Conservation (phyloP, 2,888 invertebrate genomes). For the Alloscopus bannaensis region DNA sequence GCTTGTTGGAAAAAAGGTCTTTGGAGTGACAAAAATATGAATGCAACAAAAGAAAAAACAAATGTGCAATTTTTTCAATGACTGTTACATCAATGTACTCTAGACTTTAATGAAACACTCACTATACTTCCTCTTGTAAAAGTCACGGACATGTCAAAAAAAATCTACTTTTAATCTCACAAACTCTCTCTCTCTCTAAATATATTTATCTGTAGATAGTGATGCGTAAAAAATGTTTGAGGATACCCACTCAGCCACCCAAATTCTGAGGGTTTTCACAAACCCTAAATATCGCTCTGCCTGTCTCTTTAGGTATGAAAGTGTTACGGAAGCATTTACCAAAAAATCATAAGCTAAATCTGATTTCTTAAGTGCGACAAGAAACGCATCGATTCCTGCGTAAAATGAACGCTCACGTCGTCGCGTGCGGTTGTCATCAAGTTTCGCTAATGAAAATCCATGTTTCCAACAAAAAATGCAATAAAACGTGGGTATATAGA, state of each 20-base stretch:
- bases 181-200: neutral
- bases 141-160: neutral
- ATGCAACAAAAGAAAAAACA: conserved; percentile 44
- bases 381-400: no score
- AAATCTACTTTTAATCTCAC: no score
- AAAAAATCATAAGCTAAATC: no score
- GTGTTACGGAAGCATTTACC: no score
- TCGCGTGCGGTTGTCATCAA: conserved; percentile 15
- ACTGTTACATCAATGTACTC: conserved; percentile 51
- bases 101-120: no score
- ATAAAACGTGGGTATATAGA: conserved; percentile 58
- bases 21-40: conserved; percentile 23
- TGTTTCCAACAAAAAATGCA: conserved; percentile 43
- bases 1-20: conserved; percentile 28
- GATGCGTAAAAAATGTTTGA: neutral
- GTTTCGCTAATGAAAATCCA: conserved; percentile 28
- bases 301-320: neutral
- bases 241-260: neutral
- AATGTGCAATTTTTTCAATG: conserved; percentile 62
- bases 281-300: neutral
- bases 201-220: neutral
- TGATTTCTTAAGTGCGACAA: no score
- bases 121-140: conserved; percentile 30
- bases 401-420: no score
- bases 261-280: neutral